Conservation (phyloP, 2,888 invertebrate species). For the Polydrusus cervinus region DNA sequence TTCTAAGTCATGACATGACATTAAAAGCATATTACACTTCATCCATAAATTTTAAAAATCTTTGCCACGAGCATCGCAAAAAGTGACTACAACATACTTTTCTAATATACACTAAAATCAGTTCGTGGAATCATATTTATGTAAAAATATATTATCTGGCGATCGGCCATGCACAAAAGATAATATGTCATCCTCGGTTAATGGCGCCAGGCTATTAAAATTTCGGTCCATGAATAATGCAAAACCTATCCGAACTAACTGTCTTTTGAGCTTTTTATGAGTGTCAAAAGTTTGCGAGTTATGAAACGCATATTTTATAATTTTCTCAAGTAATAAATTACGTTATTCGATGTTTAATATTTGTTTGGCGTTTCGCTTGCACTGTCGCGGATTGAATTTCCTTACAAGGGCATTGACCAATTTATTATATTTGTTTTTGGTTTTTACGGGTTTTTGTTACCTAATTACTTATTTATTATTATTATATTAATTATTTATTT, state of each 20-base stretch:
- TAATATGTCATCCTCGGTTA: constrained; percentile 21
- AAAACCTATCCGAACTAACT: constrained; percentile 42
- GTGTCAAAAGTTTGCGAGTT: constrained; percentile 24
- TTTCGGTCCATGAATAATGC: constrained; percentile 42
- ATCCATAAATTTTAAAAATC: too few relatives aligned
- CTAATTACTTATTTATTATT: too few relatives aligned
- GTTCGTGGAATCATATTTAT: background rate
- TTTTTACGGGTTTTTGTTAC: too few relatives aligned
- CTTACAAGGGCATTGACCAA: constrained; percentile 20
- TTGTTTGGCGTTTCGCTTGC: constrained; percentile 5
- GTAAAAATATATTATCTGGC: background rate
- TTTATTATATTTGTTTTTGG: too few relatives aligned
- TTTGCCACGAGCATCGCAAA: too few relatives aligned
- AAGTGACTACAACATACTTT: too few relatives aligned
- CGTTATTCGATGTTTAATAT: constrained; percentile 1
- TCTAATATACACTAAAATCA: background rate
- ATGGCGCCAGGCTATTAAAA: constrained; percentile 41
- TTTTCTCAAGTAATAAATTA: constrained; percentile 16
- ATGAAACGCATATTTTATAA: constrained; percentile 1
- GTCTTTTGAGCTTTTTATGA: constrained; percentile 33
- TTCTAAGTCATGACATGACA: too few relatives aligned
- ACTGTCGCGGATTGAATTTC: background rate
- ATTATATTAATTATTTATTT: too few relatives aligned
- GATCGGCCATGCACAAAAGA: constrained; percentile 7
- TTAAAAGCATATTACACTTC: too few relatives aligned